A percentile compares a stretch with the other conserved stretches of the same genome.
Conservation (phyloP, 2,113 vertebrate species). For the Cheilinus undulatus region DNA sequence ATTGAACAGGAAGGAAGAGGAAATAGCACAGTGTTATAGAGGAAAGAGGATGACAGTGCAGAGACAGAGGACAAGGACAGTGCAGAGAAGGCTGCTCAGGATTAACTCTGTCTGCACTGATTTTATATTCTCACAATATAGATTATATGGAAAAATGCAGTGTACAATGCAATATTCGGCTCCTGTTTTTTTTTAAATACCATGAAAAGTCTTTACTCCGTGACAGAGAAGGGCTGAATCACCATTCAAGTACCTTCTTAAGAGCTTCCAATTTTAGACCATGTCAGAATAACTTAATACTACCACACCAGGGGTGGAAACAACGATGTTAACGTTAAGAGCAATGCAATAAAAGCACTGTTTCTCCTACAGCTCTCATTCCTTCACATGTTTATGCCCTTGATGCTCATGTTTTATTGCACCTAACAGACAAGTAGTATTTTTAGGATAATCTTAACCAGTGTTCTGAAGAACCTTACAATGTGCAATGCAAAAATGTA, state of each 20-base stretch:
- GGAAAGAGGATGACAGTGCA: constrained; percentile 49
- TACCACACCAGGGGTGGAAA: no score
- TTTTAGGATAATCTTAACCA: no score
- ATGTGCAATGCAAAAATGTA: no score
- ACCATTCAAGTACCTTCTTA: no score
- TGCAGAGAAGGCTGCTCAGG: constrained; percentile 19
- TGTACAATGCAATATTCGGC: no score
- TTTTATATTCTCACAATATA: constrained; percentile 16
- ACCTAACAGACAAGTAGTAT: no score
- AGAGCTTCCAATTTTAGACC: background rate
- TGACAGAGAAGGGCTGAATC: background rate
- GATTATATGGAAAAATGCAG: background rate
- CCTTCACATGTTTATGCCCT: no score
- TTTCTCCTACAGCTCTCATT: no score
- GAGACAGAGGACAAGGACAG: constrained; percentile 34
- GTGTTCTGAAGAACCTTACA: no score
- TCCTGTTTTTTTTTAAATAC: background rate
- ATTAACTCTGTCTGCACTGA: constrained; percentile 12
- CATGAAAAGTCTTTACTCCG: no score
- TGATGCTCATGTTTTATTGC: no score
- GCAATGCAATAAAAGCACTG: no score
- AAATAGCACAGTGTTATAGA: constrained; percentile 59
- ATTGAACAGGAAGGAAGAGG: constrained; percentile 68
- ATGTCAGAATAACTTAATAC: background rate
- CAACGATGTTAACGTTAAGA: background rate